Base-by-base conservation (phyloP, 2,113 vertebrate species). In the Sinocyclocheilus anshuiensis region DNA sequence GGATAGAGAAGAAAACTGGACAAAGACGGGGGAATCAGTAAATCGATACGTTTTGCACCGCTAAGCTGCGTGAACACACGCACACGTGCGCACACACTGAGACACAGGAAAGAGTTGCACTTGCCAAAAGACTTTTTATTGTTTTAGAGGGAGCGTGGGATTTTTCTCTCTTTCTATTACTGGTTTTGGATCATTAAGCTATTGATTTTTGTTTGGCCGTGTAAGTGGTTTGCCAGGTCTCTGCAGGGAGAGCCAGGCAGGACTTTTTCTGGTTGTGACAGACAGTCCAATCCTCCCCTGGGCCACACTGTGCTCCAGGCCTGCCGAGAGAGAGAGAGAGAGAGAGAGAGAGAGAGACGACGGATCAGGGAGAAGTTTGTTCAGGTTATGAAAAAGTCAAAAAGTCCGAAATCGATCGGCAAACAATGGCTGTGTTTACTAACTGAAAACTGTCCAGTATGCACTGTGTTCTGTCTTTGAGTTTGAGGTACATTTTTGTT, bases 101-200 rank as follows among this genome's bases (percentile, higher is more conserved):
- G 36, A 84, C 61, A 90, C 88, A 84, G 92, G 89, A 93, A 91
- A 91, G 90, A 92, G 90, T 92, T 91, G 92, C 94, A 92, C 92
- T 94, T 92, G 93, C 92, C 92, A 92, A 94, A 94, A 94, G 92
- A 94, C 92, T 92, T 95, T 94, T 94, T 93, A 93, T 95, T 95
- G 93, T 95, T 95, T 94, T 92, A 94, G 92, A 77, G 90, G 90
- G 93, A 90, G 90, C 93, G 86, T 83, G 55, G 76, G 72, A 71
- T 88, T 93, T 93, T 92, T 94, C 92, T 90, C 91, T 92, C 92
- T 91, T 94, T 95, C 94, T 93, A 92, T 94, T 95, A 94, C 94
- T 91, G 92, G 93, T 94, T 94, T 93, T 94, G 94, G 95, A 94
- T 95, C 95, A 95, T 95, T 95, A 95, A 92, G 93, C 91, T 90